Base-by-base conservation (phyloP, 2,797 vertebrate genomes). In the Crax fasciolata region DNA sequence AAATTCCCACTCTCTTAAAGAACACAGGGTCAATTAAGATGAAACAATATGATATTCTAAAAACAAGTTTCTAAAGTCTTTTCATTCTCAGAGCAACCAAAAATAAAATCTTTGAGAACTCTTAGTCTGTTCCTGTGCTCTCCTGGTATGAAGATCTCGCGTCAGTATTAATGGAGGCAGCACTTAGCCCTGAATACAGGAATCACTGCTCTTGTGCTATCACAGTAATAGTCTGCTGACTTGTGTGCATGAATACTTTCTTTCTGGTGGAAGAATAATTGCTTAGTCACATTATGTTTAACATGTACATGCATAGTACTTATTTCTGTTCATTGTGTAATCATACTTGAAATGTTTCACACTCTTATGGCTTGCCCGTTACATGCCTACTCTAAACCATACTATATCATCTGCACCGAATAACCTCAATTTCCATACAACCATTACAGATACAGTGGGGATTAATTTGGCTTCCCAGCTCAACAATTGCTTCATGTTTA, bases 311-410 rank as follows among this genome's bases (percentile, higher is more conserved):
- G n/a, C 43, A 52, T 62, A 58, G 11, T 85, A 92, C 74, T 95
- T 96, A 91, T 95, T 92, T 83, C 25, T 96, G 90, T 94, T 96
- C 95, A 93, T 89, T 94, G 46, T 44, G 23, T 4, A 6, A 8
- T 46, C 61, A 51, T 79, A 63, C 39, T 71, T 90, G 7, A 44
- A 7, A 10, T n/a, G 15, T 63, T 88, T 77, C 21, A 21, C 55
- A 30, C 30, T 88, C 25, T 83, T 4, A 30, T 67, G 70, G 25
- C 57, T 90, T 89, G 28, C 25, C 52, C 13, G 7, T n/a, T 77
- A 15, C 24, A 39, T 12, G 11, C 14, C 44, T 28, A 6, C 67
- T 11, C 67, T 70, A 68, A 78, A 54, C 65, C 38, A 38, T 13
- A 19, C 27, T 41, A 6, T 43, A 17, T 65, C 35, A 65, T 35